Base-by-base conservation (phyloP, 2,797 vertebrate species). In the Xerus rutilus region DNA sequence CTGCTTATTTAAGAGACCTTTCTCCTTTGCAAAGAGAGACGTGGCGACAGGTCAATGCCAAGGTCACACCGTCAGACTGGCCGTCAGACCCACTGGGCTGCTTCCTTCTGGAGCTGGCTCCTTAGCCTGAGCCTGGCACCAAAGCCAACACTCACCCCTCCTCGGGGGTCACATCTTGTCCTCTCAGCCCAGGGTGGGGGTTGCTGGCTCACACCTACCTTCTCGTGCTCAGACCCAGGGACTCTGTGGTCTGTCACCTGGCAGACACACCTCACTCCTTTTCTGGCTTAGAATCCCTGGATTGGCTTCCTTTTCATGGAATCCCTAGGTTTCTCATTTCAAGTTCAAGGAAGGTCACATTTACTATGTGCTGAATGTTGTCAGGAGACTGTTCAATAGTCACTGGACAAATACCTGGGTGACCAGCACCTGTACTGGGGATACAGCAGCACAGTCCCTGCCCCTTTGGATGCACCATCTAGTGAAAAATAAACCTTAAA, bases 41-140 rank as follows among this genome's bases (percentile, higher is more conserved):
- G 74, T n/a, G 49, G 52, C 32, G 30, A 73, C 92, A 76, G 91
- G 94, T 96, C 96, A 96, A 57, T 43, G 15, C 77, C 97, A 98
- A 98, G 97, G 97, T 98, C 97, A 96, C 97, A 95, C 57, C n/a
- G 13, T 17, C 79, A 85, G 94, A 86, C 83, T 23, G 0, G 47
- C 93, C 39, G 65, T 69, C 92, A 84, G 89, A 87, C 28, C 83
- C 12, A 57, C 2, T 10, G 72, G 87, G 76, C 89, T 30, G 65
- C 83, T 30, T 28, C 45, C 4, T 62, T 84, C 45, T 69, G 89
- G 62, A 35, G 23, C 57, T 85, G 65, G 65, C 28, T 35, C 39
- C 82, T 85, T 76, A 23, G 21, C 57, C 23, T 8, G 52, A 73
- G 62, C 43, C 2, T 0, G 5, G 45, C 73, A 39, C 77, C 25